Evolutionary conservation across 1,140 invertebrate species (phyloP).

Genomic region (Lasaia peninsularis): DNA sequence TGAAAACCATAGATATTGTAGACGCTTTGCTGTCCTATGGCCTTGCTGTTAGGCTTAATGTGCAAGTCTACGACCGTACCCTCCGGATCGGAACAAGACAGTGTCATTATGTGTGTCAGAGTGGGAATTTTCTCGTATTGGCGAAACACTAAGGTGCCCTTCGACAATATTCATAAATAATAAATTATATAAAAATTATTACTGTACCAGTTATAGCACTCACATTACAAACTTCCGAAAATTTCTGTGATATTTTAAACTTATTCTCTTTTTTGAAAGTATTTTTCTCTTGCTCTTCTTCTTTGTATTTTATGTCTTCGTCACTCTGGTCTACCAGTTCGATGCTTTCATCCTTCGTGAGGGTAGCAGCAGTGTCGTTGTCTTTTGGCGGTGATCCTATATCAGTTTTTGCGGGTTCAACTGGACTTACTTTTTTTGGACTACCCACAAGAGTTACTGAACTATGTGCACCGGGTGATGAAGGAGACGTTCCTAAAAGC

Average conservation of each 20-base stretch:
- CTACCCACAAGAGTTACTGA: slow-evolving; percentile 83
- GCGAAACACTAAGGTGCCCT: too few relatives aligned
- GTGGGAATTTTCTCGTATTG: too few relatives aligned
- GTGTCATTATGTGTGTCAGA: too few relatives aligned
- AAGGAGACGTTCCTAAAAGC: slow-evolving; percentile 65
- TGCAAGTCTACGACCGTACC: too few relatives aligned
- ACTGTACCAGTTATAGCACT: not conserved
- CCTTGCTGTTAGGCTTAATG: too few relatives aligned
- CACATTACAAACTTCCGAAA: slow-evolving; percentile 55
- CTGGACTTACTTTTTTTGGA: slow-evolving; percentile 59
- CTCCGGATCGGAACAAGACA: too few relatives aligned
- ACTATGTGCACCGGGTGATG: slow-evolving; percentile 85
- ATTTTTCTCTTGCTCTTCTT: slow-evolving; percentile 61
- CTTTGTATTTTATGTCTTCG: slow-evolving; percentile 62
- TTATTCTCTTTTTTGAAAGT: slow-evolving; percentile 57
- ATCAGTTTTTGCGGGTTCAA: slow-evolving; percentile 30
- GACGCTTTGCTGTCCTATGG: too few relatives aligned
- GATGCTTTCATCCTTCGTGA: slow-evolving; percentile 67
- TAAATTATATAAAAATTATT: not conserved
- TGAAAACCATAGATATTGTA: too few relatives aligned
- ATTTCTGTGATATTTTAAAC: slow-evolving; percentile 65
- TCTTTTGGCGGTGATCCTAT: slow-evolving; percentile 44
- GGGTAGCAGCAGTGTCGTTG: slow-evolving; percentile 43
- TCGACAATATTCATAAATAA: too few relatives aligned
- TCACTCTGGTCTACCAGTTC: slow-evolving; percentile 66